These are phyloP conservation scores for Nesogale talazaci DNA, from an alignment of 2,113 vertebrate species.

Conservation along the genomic window DNA sequence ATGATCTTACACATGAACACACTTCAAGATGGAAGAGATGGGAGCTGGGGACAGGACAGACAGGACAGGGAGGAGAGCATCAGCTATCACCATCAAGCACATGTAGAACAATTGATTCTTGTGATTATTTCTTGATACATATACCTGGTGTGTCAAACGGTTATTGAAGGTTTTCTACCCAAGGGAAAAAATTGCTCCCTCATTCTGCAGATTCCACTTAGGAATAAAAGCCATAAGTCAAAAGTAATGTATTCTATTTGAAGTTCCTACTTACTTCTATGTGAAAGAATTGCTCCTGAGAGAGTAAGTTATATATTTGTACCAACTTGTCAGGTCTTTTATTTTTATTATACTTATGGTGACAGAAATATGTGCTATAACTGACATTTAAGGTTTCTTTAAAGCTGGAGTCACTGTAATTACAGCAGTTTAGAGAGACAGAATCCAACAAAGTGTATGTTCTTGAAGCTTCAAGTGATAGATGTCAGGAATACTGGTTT, in stretches of 20 bases:
- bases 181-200: not conserved
- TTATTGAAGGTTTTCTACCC: not conserved
- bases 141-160: not conserved
- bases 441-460: not conserved
- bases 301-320: constrained; percentile 7
- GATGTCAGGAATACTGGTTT: not conserved
- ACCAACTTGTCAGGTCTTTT: constrained; percentile 20
- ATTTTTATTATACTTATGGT: constrained; percentile 50
- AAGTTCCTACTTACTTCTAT: not conserved
- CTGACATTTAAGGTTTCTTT: constrained; percentile 10
- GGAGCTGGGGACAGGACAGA: not conserved
- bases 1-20: not conserved
- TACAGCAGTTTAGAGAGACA: not conserved
- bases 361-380: not conserved
- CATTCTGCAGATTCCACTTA: not conserved
- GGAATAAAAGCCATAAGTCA: constrained; percentile 1
- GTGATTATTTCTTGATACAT: not conserved
- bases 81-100: not conserved
- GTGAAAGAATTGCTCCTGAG: constrained; percentile 20
- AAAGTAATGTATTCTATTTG: not conserved
- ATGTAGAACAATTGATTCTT: not conserved
- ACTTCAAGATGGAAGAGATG: not conserved
- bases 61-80: not conserved
- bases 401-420: not conserved
- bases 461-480: not conserved